A percentile compares a stretch with the other conserved stretches of the same genome.
Evolutionary conservation across 1,140 invertebrate species (phyloP).

Genomic region (Drosophila bocki): DNA sequence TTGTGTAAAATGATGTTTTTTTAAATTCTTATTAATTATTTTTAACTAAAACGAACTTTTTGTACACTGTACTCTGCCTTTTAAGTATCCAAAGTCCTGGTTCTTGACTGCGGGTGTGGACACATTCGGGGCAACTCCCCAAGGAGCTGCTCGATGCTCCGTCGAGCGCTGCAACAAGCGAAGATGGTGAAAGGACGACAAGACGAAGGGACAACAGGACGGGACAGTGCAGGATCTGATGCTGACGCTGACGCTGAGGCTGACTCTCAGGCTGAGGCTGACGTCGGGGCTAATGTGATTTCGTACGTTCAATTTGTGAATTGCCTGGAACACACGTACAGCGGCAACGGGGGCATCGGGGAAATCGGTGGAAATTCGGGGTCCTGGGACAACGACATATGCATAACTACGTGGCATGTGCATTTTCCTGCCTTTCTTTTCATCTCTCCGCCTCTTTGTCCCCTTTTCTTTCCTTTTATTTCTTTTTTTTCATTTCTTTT

Average conservation of each 20-base stretch:
- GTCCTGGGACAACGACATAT: constrained; percentile 58
- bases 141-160: constrained; percentile 29
- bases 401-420: constrained; percentile 79
- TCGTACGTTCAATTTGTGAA: constrained; percentile 81
- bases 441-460: constrained; percentile 5
- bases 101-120: constrained; percentile 5
- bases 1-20: no score
- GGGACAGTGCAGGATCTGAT: constrained; percentile 18
- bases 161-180: constrained; percentile 61
- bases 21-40: not conserved
- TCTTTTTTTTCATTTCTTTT: not conserved
- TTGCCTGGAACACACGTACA: constrained; percentile 62
- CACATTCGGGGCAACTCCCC: constrained; percentile 25
- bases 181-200: constrained; percentile 57
- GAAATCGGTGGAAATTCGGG: not conserved
- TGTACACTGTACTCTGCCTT: not conserved
- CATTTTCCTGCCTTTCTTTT: constrained; percentile 58
- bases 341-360: constrained; percentile 5
- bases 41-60: not conserved
- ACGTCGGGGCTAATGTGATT: constrained; percentile 73
- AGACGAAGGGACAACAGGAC: constrained; percentile 1
- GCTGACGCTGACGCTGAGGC: constrained; percentile 21
- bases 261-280: constrained; percentile 35
- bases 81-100: constrained; percentile 11
- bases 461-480: not conserved